Evolutionary conservation across 2,113 vertebrate species (phyloP).

Genomic region (Lagopus leucura): DNA sequence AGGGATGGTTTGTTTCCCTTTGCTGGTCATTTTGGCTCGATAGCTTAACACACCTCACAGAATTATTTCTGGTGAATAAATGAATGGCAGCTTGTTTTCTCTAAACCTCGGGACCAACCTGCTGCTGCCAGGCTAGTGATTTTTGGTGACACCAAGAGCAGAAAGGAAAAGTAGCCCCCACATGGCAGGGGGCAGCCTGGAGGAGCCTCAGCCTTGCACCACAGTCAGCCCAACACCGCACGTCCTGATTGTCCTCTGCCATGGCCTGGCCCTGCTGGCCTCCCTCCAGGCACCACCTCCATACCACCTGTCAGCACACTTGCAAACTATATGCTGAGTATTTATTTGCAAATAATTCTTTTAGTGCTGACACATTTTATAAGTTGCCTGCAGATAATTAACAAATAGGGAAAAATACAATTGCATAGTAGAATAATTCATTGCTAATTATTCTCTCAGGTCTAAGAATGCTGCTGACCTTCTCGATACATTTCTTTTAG

Average conservation of each 20-base stretch:
- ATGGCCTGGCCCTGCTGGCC: not conserved
- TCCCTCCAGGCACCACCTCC: constrained; percentile 32
- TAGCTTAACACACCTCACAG: not conserved
- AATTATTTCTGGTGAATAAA: not conserved
- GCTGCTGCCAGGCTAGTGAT: not conserved
- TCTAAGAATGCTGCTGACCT: constrained; percentile 27
- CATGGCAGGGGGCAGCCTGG: accelerated
- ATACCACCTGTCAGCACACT: not conserved
- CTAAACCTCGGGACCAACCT: not conserved
- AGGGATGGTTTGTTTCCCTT: not conserved
- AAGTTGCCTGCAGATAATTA: constrained; percentile 30
- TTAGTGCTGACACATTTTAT: constrained; percentile 13
- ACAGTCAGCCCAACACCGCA: not conserved
- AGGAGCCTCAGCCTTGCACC: not conserved
- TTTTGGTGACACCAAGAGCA: not conserved
- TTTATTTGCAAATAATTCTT: constrained; percentile 11
- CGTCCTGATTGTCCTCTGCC: not conserved
- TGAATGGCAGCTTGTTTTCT: too few species aligned
- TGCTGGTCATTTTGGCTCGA: not conserved
- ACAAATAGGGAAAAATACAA: constrained; percentile 35
- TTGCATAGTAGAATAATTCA: constrained; percentile 24
- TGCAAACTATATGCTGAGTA: not conserved
- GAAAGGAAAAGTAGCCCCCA: not conserved
- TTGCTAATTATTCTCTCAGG: constrained; percentile 60
- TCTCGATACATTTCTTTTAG: constrained; percentile 1